Conservation (phyloP, 2,113 vertebrate genomes). For the Thunnus maccoyii region DNA sequence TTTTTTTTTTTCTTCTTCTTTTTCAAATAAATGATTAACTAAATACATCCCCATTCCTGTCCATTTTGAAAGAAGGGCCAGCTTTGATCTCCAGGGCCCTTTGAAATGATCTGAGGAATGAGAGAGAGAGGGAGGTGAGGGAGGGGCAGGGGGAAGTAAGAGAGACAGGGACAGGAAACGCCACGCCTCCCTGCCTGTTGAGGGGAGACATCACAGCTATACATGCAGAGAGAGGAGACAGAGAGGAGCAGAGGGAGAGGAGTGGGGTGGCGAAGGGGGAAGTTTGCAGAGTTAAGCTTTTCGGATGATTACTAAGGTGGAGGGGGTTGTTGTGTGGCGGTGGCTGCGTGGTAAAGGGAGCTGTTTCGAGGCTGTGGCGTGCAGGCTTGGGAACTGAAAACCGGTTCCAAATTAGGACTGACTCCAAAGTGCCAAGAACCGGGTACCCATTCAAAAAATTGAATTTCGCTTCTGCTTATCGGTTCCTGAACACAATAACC, state of each 20-base stretch:
- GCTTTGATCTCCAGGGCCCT: constrained; percentile 80
- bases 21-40: constrained; percentile 79
- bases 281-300: constrained; percentile 38
- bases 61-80: constrained; percentile 72
- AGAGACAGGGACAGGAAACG: constrained; percentile 48
- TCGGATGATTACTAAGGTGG: constrained; percentile 18
- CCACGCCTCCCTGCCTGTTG: constrained; percentile 43
- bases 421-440: no score
- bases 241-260: background rate
- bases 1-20: background rate
- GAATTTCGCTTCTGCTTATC: no score
- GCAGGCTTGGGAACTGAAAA: no score
- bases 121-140: constrained; percentile 19
- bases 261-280: background rate
- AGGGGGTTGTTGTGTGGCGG: constrained; percentile 33
- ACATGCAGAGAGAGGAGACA: constrained; percentile 10
- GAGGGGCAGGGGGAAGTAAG: constrained; percentile 40
- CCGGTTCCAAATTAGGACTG: no score
- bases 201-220: constrained; percentile 58
- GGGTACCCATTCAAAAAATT: no score
- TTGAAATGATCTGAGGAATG: constrained; percentile 79
- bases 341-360: constrained; percentile 34
- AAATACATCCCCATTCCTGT: constrained; percentile 71
- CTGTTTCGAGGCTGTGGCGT: constrained; percentile 31
- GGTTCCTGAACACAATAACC: no score